Base-by-base conservation (phyloP, 2,888 invertebrate genomes). In the Drosophila limbata region DNA sequence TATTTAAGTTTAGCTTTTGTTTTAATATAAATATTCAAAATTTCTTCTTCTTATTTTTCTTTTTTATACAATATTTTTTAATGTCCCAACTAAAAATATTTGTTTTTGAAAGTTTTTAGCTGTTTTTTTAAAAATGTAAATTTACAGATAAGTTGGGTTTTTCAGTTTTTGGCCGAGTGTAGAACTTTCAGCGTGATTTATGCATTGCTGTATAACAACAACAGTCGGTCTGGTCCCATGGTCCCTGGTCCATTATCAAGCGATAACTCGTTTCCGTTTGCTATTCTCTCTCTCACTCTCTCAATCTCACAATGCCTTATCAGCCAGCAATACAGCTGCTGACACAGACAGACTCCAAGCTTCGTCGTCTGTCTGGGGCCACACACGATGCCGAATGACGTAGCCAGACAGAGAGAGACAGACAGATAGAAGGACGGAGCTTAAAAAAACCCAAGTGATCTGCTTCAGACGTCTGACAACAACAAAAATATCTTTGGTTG, bases 231-330 rank as follows among this genome's bases (percentile, higher is more conserved):
- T 59, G 60, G 59, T 67, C 42, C 39, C 42, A n/a, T 70, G 37
- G 53, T 55, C 62, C 40, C 65, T 77, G 79, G 79, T 59, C 79
- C 79, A 66, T 70, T 77, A 77, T 77, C 77, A 79, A 63, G 77
- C 79, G 77, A 77, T 77, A 77, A 77, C 77, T 79, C 77, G 80
- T 77, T 77, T 77, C 77, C 77, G 77, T 64, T 77, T 50, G 59
- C 57, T 47, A 47, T 57, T 31, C 45, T 37, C 57, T 45, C 28
- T 28, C 28, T 8, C 28, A 1, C 28, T 28, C 28, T 28, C 28
- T 28, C 28, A 5, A 25, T 28, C 28, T 28, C 28, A 8, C 25
- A 48, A 21, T 37, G 55, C 10, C 25, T 56, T 63, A 56, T 63
- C 63, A 63, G 56, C 37, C 19, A n/a, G 56, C 45, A 31, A n/a